phyloP scores from a whole-genome alignment of 2,888 invertebrate species.

The Plebejus melissa region DNA sequence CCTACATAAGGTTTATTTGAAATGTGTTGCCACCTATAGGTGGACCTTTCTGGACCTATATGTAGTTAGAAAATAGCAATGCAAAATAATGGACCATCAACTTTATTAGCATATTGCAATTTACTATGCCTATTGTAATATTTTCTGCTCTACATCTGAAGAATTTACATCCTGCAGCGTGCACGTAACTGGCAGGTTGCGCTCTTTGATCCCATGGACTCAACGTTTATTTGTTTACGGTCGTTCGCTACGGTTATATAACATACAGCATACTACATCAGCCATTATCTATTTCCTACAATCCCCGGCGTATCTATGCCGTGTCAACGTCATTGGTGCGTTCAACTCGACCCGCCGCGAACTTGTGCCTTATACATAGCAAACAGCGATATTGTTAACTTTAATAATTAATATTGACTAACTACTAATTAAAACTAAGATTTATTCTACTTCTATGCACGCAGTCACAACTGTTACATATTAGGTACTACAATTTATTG shows the following conservation, averaged over 20 bases:
- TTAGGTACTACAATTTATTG: neutral
- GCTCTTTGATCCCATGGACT: neutral
- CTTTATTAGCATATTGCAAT: neutral
- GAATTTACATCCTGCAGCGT: neutral
- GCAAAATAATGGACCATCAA: neutral
- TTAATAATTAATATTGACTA: conserved; percentile 14
- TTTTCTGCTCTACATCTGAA: neutral
- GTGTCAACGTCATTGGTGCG: conserved; percentile 12
- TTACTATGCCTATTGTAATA: neutral
- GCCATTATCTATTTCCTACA: conserved; percentile 22
- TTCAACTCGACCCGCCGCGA: conserved; percentile 19
- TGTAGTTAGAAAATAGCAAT: neutral
- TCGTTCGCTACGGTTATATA: conserved; percentile 8
- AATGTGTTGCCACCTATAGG: too few relatives aligned
- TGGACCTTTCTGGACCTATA: too few relatives aligned
- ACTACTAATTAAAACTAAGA: conserved; percentile 1
- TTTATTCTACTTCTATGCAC: neutral
- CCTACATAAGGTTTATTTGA: too few relatives aligned
- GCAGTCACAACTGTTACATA: neutral
- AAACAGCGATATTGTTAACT: conserved; percentile 9
- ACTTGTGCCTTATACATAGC: conserved; percentile 7
- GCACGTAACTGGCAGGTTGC: neutral
- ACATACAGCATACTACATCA: conserved; percentile 13
- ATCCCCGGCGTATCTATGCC: conserved; percentile 17
- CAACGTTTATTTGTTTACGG: neutral